Base-by-base conservation (phyloP, 2,888 invertebrate genomes). In the Heterodera filipjevi region DNA sequence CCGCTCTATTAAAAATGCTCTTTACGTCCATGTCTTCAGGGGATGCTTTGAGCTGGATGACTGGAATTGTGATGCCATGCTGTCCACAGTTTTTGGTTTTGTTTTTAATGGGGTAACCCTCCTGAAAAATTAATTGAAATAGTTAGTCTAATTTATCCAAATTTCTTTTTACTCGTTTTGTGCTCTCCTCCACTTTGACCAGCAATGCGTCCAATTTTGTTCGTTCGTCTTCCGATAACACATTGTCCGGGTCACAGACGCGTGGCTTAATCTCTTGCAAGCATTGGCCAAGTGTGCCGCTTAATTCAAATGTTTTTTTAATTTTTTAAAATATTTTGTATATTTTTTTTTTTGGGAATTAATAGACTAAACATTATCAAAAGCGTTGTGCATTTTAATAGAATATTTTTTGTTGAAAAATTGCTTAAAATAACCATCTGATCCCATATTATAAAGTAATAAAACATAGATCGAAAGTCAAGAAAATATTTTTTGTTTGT, bases 261-360 rank as follows among this genome's bases (percentile, higher is more conserved):
- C 68, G 33, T 3, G 68, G 33, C 68, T 68, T 22, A 35, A 68
- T 35, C 68, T 68, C 22, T 16, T 33, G 68, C 68, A 68, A 22
- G 33, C 68, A 68, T 35, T 68, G 35, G 59, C 59, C 59, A 59
- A 59, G 59, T 27, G 59, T 10, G n/a, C 59, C 59, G 27, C 59
- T 59, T 53, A 53, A 59, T 59, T 59, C 5, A n/a, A 49, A 49
- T 49, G 16, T 49, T 49, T 16, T 49, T 49, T 49, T 12, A 49
- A 49, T 49, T 49, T 49, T 16, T 16, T 16, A 5, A 49, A 49
- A 49, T 12, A 49, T 3, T 39, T 39, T 39, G 39, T 39, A 39
- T 6, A 39, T 39, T 39, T 39, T 39, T 39, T 39, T 39, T 39
- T 39, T 39, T 6, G 39, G n/a, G n/a, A n/a, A n/a, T n/a, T n/a